Evolutionary conservation across 2,797 vertebrate genomes (phyloP).

Genomic region (Lithobates pipiens): DNA sequence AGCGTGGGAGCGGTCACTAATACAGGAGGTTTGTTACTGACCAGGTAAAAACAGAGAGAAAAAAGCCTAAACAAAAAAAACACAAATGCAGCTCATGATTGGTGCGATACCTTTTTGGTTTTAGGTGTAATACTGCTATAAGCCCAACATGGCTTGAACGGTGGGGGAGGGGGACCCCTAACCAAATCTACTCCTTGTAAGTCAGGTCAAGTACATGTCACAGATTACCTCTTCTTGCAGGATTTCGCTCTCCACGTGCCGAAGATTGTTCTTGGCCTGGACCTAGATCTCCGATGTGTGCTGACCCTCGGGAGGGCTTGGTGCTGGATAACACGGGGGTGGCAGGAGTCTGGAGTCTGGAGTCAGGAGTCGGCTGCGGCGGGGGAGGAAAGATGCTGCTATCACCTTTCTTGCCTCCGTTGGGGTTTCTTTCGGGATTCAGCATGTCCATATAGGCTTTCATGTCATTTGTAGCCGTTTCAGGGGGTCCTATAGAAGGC

Average conservation of each 20-base stretch:
- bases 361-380: constrained; percentile 68
- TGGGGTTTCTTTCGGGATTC: constrained; percentile 79
- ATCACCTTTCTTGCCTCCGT: constrained; percentile 64
- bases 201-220: too few relatives aligned
- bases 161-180: too few relatives aligned
- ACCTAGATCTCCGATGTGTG: constrained; percentile 84
- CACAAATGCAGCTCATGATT: too few relatives aligned
- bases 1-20: too few relatives aligned
- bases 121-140: too few relatives aligned
- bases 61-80: too few relatives aligned
- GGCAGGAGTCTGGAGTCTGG: constrained; percentile 69
- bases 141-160: too few relatives aligned
- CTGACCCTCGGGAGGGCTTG: constrained; percentile 75
- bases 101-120: too few relatives aligned
- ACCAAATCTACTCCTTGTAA: too few relatives aligned
- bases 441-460: constrained; percentile 96
- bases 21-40: too few relatives aligned
- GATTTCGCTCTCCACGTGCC: constrained; percentile 80
- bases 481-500: constrained; percentile 73
- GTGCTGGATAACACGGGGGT: constrained; percentile 72
- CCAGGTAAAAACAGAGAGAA: too few relatives aligned
- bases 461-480: constrained; percentile 83
- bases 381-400: constrained; percentile 66
- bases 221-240: constrained; percentile 80
- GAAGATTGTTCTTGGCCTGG: constrained; percentile 90